phyloP scores from a whole-genome alignment of 2,888 invertebrate genomes.

The Alitta virens region DNA sequence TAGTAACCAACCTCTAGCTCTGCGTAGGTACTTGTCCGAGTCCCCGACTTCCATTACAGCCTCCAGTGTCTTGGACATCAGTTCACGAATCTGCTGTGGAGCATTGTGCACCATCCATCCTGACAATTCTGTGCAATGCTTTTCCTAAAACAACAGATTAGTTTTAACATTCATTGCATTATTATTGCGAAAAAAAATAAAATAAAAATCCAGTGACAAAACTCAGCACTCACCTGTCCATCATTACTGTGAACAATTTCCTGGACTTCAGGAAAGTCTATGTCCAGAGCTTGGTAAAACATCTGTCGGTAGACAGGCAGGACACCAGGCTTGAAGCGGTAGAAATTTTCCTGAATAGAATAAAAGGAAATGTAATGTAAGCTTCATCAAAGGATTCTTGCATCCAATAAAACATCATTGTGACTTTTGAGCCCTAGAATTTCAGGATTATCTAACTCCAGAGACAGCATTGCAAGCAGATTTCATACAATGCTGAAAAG shows the following conservation, averaged over 20 bases:
- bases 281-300: constrained; percentile 86
- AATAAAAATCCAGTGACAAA: too few species aligned
- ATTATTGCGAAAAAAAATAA: too few species aligned
- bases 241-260: constrained; percentile 40
- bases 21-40: too few species aligned
- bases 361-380: too few species aligned
- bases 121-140: constrained; percentile 46
- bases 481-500: too few species aligned
- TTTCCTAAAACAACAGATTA: constrained; percentile 35
- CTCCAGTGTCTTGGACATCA: constrained; percentile 13
- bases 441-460: too few species aligned
- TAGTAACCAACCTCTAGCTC: too few species aligned
- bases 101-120: constrained; percentile 50
- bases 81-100: constrained; percentile 38
- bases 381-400: too few species aligned
- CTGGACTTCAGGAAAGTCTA: constrained; percentile 76
- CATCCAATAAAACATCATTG: too few species aligned
- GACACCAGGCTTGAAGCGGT: constrained; percentile 69
- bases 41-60: not conserved
- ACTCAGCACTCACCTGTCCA: constrained; percentile 34
- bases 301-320: constrained; percentile 82
- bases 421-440: too few species aligned
- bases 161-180: too few species aligned
- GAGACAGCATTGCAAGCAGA: too few species aligned
- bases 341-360: constrained; percentile 46